Evolutionary conservation across 1,140 invertebrate species (phyloP).

Genomic region (Solenopsis invicta): DNA sequence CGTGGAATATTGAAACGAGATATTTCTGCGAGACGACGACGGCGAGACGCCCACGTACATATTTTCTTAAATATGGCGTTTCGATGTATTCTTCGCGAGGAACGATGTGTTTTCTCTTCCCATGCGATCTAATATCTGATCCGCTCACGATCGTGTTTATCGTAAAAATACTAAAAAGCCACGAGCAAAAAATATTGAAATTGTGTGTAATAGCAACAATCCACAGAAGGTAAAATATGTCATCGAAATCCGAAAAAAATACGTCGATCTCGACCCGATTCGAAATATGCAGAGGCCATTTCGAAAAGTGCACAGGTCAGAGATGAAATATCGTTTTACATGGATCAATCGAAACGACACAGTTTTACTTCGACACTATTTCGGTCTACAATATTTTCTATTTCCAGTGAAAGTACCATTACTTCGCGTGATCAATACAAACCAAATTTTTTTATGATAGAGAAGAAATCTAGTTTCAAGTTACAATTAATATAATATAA

Average conservation of each 20-base stretch:
- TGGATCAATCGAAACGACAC: slow-evolving; percentile 32
- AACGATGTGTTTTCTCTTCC: not conserved
- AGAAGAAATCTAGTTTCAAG: slow-evolving; percentile 5
- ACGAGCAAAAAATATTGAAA: slow-evolving; percentile 37
- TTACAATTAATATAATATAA: not conserved
- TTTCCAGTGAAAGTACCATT: not conserved
- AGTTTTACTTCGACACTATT: slow-evolving; percentile 42
- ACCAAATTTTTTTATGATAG: not conserved
- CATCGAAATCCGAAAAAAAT: slow-evolving; percentile 13
- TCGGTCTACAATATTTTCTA: slow-evolving; percentile 22
- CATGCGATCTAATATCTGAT: slow-evolving; percentile 22
- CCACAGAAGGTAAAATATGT: not conserved
- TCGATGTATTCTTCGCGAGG: not conserved
- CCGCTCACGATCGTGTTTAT: slow-evolving; percentile 6
- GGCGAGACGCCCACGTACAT: slow-evolving; percentile 4
- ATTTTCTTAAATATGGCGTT: slow-evolving; percentile 34
- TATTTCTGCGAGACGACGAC: slow-evolving; percentile 28
- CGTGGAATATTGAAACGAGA: slow-evolving; percentile 41
- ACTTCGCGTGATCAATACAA: slow-evolving; percentile 4
- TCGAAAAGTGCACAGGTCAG: slow-evolving; percentile 41
- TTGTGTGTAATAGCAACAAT: not conserved
- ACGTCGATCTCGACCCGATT: not conserved
- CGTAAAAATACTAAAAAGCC: not conserved
- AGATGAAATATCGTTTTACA: slow-evolving; percentile 21
- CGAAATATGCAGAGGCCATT: not conserved